Evolutionary conservation across 30 jellyfish, hydroid and myxozoan genomes (phyloP), one percentile per base, ranked within the genome.

Genomic region (Pelagia noctiluca): DNA sequence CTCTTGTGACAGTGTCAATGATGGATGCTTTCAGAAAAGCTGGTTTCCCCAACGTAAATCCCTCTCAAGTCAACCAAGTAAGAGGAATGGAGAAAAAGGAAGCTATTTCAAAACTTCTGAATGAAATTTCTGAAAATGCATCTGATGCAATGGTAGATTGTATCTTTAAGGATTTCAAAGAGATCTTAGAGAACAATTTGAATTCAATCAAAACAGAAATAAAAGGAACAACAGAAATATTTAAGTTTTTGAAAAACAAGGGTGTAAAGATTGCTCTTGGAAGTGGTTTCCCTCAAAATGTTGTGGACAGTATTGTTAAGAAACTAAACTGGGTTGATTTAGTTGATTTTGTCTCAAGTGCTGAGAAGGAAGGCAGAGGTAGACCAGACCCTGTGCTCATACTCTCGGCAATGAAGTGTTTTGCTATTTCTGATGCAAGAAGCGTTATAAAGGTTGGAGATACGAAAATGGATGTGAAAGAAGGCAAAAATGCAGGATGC

Each of bases 401-500:
- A 4, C 19, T 47, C 13, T 82, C 92, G 3, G 92, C 92, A 2
- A 82, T 82, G 92, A 31, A 22, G 2, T 18, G 32, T 3, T 53
- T 68, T 26, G 42, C 26, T 49, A 69, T 82, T 7, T 21, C 76
- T 2, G 84, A 82, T 52, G 70, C 80, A 7, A 49, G 46, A 46
- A 42, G 70, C 22, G 92, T 82, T 18, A 64, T 82, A 33, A 82
- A 82, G 25, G 61, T 82, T 0, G 92, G 92, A 66, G 92, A 82
- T 65, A 82, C 92, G 19, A 71, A 57, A 16, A 26, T 82, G 0
- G 92, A 82, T 73, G 63, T 82, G 7, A 70, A 49, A 32, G 92
- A 82, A 30, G 92, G 92, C 3, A 82, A 69, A 38, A 82, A 82
- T 69, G 92, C 92, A 2, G 92, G 92, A 19, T 82, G 92, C 25